Evolutionary conservation across 2,113 vertebrate species (phyloP).

Genomic region (Thamnaconus septentrionalis): DNA sequence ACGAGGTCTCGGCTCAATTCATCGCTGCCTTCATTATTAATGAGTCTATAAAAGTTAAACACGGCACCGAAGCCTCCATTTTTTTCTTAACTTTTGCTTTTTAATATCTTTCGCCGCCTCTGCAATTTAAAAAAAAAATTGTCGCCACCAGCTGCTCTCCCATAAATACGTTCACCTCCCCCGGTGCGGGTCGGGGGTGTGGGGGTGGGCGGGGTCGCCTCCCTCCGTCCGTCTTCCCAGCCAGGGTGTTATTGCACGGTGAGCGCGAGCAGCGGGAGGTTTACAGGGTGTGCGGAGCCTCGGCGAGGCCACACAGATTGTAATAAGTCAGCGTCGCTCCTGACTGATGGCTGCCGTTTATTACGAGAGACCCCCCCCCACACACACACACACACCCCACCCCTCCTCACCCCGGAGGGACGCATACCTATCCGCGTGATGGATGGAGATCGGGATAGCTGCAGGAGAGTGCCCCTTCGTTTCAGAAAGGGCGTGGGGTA

Average conservation of each 20-base stretch:
- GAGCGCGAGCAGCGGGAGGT: conserved; percentile 39
- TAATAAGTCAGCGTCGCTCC: conserved; percentile 50
- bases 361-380: conserved; percentile 55
- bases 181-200: background rate
- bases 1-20: no score
- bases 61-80: background rate
- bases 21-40: conserved; percentile 25
- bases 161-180: conserved; percentile 1
- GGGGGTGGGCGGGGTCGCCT: conserved; percentile 11
- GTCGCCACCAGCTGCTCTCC: background rate
- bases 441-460: conserved; percentile 63
- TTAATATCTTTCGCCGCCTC: background rate
- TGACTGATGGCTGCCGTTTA: conserved; percentile 74
- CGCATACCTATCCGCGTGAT: conserved; percentile 72
- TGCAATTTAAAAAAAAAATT: background rate
- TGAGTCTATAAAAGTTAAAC: conserved; percentile 14
- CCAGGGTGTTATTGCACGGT: conserved; percentile 38
- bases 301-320: conserved; percentile 67
- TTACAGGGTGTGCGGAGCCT: conserved; percentile 49
- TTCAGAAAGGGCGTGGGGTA: conserved; percentile 3
- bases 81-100: background rate
- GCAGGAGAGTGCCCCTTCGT: conserved; percentile 34
- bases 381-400: no score
- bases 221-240: conserved; percentile 32
- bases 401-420: conserved; percentile 39